Evolutionary conservation across 2,113 vertebrate species (phyloP).

Genomic region (Meleagris gallopavo): DNA sequence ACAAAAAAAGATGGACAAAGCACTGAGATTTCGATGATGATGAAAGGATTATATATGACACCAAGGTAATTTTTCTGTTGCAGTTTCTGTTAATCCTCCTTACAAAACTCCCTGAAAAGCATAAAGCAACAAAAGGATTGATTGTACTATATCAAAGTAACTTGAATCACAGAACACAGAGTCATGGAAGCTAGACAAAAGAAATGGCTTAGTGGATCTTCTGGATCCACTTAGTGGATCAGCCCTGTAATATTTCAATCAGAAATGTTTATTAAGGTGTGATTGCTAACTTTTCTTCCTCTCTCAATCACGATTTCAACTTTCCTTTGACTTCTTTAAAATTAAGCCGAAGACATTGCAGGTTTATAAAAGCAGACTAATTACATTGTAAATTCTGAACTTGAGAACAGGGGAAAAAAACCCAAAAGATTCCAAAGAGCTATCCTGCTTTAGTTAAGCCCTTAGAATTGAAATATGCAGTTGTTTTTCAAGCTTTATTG

Average conservation of each 20-base stretch:
- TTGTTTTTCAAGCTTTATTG: neutral
- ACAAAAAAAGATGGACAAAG: slow-evolving; percentile 84
- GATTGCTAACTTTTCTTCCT: fast-evolving
- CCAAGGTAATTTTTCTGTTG: slow-evolving; percentile 65
- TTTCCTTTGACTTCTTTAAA: neutral
- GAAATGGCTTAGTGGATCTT: neutral
- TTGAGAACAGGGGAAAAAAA: neutral
- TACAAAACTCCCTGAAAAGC: slow-evolving; percentile 1
- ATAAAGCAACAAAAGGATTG: neutral
- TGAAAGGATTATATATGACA: slow-evolving; percentile 87
- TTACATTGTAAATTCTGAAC: neutral
- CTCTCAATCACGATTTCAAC: neutral
- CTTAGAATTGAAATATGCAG: neutral
- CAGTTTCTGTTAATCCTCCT: slow-evolving; percentile 68
- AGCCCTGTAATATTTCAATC: neutral
- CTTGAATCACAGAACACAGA: neutral
- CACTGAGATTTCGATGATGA: slow-evolving; percentile 86
- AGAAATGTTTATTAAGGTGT: neutral
- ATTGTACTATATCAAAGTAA: neutral
- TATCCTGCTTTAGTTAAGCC: neutral
- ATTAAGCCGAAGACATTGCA: neutral
- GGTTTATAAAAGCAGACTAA: neutral
- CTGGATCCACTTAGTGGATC: slow-evolving; percentile 16
- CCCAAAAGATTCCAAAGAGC: neutral
- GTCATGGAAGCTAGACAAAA: neutral